Evolutionary conservation across 1,140 invertebrate genomes (phyloP), one percentile per base, ranked within the genome.

Genomic region (Pantala flavescens): DNA sequence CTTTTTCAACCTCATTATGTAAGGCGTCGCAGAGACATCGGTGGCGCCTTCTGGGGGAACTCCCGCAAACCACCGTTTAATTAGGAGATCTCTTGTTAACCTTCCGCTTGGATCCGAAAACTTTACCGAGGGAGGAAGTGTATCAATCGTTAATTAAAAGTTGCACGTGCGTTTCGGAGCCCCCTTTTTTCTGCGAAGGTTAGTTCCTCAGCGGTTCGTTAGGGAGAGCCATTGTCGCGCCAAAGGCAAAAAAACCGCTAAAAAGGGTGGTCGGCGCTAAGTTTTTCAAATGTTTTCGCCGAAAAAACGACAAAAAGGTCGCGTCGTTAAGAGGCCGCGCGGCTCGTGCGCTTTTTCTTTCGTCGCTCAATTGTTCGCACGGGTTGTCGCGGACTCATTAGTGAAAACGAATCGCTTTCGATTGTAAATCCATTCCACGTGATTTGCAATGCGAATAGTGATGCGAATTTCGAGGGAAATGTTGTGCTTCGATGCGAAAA

Each of bases 91-190:
- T 21, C 49, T 21, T 63, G 49, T 63, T 63, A 11, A 21, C 49
- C 49, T 21, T 63, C 49, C 49, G 14, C 49, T 14, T 21, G 49
- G 49, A 19, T 16, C 49, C 49, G 16, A 21, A 63, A 63, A 63
- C 49, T 63, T 63, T 63, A 12, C 49, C 49, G 49, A 19, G 49
- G 49, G 16, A 63, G 49, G 49, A 63, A 63, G 49, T 21, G n/a
- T 63, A 63, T 63, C 49, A 63, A 63, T 63, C 49, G 49, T 63
- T 63, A 63, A 63, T 63, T 63, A 63, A 63, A 63, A 63, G 49
- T 63, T 63, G 49, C 49, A 63, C 49, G 12, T 12, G 49, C 28
- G 28, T 36, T 63, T 3, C 49, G 5, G 49, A 7, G 1, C 49
- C 49, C 2, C 49, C 3, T 16, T 63, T 12, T 21, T 12, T 63